Conservation (phyloP, 2,797 vertebrate species). For the Loris lydekkerianus region DNA sequence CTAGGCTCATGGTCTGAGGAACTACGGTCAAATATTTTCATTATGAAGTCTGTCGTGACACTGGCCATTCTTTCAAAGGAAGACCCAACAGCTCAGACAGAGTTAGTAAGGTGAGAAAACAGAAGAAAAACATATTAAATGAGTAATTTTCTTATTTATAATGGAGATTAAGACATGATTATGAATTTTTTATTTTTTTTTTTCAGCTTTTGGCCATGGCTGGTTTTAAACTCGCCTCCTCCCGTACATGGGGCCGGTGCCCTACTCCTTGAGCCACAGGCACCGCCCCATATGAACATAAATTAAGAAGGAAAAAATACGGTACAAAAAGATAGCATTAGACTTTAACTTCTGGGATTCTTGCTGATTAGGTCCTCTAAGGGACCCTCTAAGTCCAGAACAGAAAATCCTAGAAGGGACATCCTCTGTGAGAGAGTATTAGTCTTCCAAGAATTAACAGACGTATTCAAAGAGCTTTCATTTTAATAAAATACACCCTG, state of each 20-base stretch:
- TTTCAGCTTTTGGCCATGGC: too few species aligned
- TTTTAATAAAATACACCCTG: not conserved
- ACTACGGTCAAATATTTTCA: not conserved
- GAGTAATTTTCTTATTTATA: not conserved
- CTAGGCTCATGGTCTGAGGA: not conserved
- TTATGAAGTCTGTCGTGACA: not conserved
- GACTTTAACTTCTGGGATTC: not conserved
- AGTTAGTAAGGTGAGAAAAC: not conserved
- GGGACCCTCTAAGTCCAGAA: not conserved
- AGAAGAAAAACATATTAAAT: not conserved
- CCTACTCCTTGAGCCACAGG: too few species aligned
- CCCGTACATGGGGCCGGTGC: too few species aligned
- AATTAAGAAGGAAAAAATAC: not conserved
- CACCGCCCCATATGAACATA: not conserved
- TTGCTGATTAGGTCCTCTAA: not conserved
- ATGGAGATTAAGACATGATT: not conserved
- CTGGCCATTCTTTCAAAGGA: not conserved
- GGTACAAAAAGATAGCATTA: not conserved
- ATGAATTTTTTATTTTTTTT: too few species aligned
- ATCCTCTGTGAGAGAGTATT: not conserved
- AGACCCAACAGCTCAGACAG: not conserved
- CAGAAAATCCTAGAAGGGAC: not conserved
- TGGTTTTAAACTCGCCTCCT: too few species aligned
- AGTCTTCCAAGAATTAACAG: not conserved
- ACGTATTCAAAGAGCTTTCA: not conserved